Percentiles rank a stretch among this genome's conserved stretches.
These are phyloP conservation scores for Albula glossodonta DNA, from an alignment of 2,113 vertebrate species.

Conservation along the genomic window DNA sequence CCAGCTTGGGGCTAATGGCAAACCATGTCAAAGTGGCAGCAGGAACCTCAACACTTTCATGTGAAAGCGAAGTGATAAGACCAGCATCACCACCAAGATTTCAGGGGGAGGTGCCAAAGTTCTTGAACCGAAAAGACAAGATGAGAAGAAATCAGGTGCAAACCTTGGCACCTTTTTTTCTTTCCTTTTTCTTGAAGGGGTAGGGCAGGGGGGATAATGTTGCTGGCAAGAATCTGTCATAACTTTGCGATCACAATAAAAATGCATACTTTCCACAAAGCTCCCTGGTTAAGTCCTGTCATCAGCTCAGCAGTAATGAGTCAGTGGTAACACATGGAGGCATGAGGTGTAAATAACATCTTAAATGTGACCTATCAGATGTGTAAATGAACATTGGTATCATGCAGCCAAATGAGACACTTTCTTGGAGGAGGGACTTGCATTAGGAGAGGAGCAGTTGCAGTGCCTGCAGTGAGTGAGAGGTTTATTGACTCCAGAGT, in stretches of 20 bases:
- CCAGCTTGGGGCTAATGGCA: slow-evolving; percentile 45
- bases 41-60: slow-evolving; percentile 48
- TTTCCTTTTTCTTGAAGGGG: background rate
- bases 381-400: slow-evolving; percentile 61
- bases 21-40: slow-evolving; percentile 43
- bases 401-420: slow-evolving; percentile 43
- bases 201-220: slow-evolving; percentile 44
- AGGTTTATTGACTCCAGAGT: background rate
- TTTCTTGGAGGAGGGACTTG: slow-evolving; percentile 33
- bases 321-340: background rate
- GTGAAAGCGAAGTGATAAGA: slow-evolving; percentile 53
- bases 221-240: slow-evolving; percentile 50
- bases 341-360: slow-evolving; percentile 60
- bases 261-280: background rate
- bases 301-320: background rate
- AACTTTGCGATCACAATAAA: slow-evolving; percentile 23
- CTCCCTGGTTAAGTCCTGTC: background rate
- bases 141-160: slow-evolving; percentile 49
- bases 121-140: slow-evolving; percentile 27
- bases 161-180: slow-evolving; percentile 46
- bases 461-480: background rate
- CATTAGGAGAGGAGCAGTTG: background rate
- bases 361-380: slow-evolving; percentile 51
- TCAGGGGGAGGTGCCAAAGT: slow-evolving; percentile 29
- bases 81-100: slow-evolving; percentile 42